Percentiles rank a stretch among this genome's conserved stretches.
Conservation (phyloP, 2,888 invertebrate species). For the Dynastes tityus region DNA sequence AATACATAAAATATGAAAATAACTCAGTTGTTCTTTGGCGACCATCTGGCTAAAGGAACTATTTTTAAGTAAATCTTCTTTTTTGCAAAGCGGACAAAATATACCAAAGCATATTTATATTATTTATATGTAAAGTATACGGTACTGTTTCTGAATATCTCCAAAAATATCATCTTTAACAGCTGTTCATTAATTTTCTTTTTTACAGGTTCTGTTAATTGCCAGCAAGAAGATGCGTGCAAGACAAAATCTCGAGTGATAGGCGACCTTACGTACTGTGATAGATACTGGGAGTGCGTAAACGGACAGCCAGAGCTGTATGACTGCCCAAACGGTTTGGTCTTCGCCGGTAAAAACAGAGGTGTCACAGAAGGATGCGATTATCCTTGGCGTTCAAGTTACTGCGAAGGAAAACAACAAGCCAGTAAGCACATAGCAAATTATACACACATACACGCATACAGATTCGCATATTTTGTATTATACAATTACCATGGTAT, state of each 20-base stretch:
- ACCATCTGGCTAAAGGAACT: no score
- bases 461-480: neutral
- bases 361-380: constrained; percentile 93
- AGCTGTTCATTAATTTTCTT: no score
- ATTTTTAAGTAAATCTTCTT: no score
- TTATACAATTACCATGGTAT: constrained; percentile 24
- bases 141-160: no score
- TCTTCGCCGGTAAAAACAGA: constrained; percentile 90
- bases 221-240: constrained; percentile 86
- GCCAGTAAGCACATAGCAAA: constrained; percentile 74
- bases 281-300: constrained; percentile 90
- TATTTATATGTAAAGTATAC: no score
- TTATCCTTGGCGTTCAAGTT: constrained; percentile 91
- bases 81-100: no score
- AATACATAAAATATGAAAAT: no score
- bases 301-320: constrained; percentile 87
- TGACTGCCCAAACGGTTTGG: constrained; percentile 92
- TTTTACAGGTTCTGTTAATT: constrained; percentile 35
- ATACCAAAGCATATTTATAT: no score
- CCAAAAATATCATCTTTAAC: neutral
- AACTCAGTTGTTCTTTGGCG: no score
- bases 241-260: constrained; percentile 84
- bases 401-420: constrained; percentile 88
- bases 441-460: constrained; percentile 6
- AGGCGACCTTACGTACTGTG: constrained; percentile 86